Evolutionary conservation across 2,113 vertebrate genomes (phyloP), one percentile per base, ranked within the genome.

Genomic region (Galemys pyrenaicus): DNA sequence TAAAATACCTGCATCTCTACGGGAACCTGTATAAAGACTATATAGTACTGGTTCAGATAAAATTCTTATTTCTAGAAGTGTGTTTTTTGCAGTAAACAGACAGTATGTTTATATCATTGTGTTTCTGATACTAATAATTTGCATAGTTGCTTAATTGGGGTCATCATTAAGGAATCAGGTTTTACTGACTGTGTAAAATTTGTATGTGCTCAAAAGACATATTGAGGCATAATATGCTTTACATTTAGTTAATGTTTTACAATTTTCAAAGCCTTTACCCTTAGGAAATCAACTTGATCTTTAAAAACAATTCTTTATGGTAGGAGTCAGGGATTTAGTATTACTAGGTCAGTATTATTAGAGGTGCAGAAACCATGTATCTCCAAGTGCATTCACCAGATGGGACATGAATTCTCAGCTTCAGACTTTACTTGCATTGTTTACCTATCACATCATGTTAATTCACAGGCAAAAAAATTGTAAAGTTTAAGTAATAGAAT

Each of bases 281-380:
- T 81, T 87, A 41, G 70, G 46, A 92, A 92, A 41, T 79, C 19
- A 85, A 39, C 32, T 89, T 79, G 82, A 74, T 70, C 28, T 70
- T 78, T 94, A 6, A 94, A 74, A 89, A 82, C n/a, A 71, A 46
- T 54, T 79, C 35, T 64, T 60, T 64, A 49, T 80, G n/a, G 9
- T 51, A 78, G 30, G 41, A 49, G 35, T 54, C 20, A 65, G 30
- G 70, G 39, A 67, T 92, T 92, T 92, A n/a, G 41, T 10, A 90
- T 92, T 92, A n/a, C 37, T 10, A 90, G 24, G 51, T 85, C 44
- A 58, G 15, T 26, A 35, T 68, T 67, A 70, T 62, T 89, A 39
- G 64, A 68, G 24, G 9, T 68, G 46, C 82, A 58, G 65, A 88
- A 75, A 83, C 35, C 8, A 49, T 51, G 28, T 9, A 35, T 81